Conservation (phyloP, 2,797 vertebrate species). For the Florisuga fusca region DNA sequence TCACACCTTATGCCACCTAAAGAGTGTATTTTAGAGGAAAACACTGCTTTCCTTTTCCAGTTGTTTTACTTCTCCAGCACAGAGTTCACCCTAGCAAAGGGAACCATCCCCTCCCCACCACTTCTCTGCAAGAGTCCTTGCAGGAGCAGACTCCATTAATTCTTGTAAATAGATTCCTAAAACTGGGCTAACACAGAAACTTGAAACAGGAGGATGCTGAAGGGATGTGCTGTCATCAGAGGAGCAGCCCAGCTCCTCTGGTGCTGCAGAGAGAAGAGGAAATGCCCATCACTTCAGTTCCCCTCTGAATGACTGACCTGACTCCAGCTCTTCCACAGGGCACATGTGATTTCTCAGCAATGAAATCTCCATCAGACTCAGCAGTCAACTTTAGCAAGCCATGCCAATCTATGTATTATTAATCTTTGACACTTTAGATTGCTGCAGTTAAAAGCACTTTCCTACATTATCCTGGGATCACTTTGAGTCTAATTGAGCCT, state of each 20-base stretch:
- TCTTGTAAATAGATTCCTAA: neutral
- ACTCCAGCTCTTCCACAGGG: neutral
- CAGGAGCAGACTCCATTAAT: neutral
- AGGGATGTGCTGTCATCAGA: neutral
- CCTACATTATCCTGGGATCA: neutral
- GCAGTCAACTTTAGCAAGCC: neutral
- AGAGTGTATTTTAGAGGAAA: neutral
- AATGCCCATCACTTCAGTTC: neutral
- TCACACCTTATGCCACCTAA: neutral
- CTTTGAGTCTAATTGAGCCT: slow-evolving; percentile 24
- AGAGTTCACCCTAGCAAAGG: neutral
- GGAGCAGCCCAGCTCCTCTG: neutral
- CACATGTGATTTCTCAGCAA: neutral
- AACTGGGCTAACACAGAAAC: neutral
- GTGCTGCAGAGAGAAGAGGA: neutral
- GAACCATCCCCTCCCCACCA: rapidly evolving
- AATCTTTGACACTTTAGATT: slow-evolving; percentile 40
- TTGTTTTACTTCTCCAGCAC: neutral
- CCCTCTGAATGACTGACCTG: neutral
- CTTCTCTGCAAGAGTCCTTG: rapidly evolving
- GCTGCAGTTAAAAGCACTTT: slow-evolving; percentile 45
- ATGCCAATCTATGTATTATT: slow-evolving; percentile 39
- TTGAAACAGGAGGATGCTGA: neutral
- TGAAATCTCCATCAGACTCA: neutral
- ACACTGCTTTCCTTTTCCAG: neutral